Percentiles rank a stretch among this genome's conserved stretches.
Conservation (phyloP, 2,113 vertebrate genomes). For the Mormoops blainvillei region DNA sequence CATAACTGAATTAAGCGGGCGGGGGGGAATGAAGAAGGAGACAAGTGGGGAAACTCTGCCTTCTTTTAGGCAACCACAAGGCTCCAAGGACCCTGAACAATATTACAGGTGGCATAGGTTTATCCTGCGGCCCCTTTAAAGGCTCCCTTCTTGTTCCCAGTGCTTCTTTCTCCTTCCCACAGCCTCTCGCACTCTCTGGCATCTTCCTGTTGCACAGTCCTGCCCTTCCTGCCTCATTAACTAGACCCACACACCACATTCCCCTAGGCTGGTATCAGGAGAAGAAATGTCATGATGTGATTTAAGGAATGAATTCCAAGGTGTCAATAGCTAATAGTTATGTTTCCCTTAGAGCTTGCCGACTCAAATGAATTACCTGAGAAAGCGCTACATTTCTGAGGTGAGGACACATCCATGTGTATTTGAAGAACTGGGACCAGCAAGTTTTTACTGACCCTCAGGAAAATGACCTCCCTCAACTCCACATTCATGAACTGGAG, state of each 20-base stretch:
- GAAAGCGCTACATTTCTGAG: background rate
- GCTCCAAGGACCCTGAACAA: background rate
- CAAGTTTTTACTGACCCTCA: background rate
- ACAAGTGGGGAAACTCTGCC: background rate
- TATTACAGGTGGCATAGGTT: background rate
- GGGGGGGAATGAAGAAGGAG: no score
- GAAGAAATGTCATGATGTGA: background rate
- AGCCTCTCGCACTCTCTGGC: no score
- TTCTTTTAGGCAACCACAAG: background rate
- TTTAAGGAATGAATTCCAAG: background rate
- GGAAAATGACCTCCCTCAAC: background rate
- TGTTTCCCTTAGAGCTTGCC: background rate
- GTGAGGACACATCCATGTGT: background rate
- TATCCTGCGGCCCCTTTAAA: background rate
- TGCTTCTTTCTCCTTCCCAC: background rate
- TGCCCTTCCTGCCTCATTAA: background rate
- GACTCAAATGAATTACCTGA: background rate
- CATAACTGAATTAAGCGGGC: background rate
- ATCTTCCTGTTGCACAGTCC: background rate
- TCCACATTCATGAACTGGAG: background rate
- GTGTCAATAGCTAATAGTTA: background rate
- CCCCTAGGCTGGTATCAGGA: background rate
- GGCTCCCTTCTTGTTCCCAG: background rate
- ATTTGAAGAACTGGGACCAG: background rate
- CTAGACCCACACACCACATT: background rate